phyloP scores from a whole-genome alignment of 2,797 vertebrate genomes.

The Rhinophrynus dorsalis region DNA sequence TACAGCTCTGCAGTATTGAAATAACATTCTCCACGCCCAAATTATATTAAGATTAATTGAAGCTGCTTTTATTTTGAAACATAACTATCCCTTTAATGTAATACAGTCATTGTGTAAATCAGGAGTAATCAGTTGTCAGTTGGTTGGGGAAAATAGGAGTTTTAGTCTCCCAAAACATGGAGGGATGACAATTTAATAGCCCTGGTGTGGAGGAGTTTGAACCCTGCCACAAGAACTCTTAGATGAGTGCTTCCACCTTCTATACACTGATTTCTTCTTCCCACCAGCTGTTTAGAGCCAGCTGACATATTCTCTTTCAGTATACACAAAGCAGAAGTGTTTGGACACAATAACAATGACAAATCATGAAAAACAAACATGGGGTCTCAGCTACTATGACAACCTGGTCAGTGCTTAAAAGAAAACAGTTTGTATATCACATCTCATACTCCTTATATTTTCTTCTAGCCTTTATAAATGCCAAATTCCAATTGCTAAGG shows the following conservation, averaged over 20 bases:
- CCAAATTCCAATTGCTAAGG: constrained; percentile 21
- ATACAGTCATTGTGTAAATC: too few relatives aligned
- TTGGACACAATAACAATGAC: constrained; percentile 9
- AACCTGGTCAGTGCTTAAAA: constrained; percentile 3
- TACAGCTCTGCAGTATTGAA: too few relatives aligned
- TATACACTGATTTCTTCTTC: background rate
- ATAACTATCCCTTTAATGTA: too few relatives aligned
- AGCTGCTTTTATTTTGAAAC: too few relatives aligned
- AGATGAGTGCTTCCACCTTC: background rate
- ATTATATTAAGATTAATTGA: too few relatives aligned
- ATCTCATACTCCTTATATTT: constrained; percentile 9
- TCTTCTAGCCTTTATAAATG: background rate
- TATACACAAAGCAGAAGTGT: background rate
- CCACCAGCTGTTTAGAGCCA: background rate
- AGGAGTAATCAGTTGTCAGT: too few relatives aligned
- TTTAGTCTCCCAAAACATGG: too few relatives aligned
- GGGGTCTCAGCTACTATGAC: constrained; percentile 45
- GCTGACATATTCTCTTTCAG: too few relatives aligned
- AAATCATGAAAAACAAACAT: constrained; percentile 11
- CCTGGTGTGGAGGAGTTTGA: too few relatives aligned
- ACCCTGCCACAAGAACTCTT: background rate
- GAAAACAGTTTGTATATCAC: constrained; percentile 11
- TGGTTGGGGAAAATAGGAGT: too few relatives aligned
- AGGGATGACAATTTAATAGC: too few relatives aligned
- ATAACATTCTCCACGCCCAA: too few relatives aligned